Conservation (phyloP, 2,797 vertebrate species). For the Manis pentadactyla region DNA sequence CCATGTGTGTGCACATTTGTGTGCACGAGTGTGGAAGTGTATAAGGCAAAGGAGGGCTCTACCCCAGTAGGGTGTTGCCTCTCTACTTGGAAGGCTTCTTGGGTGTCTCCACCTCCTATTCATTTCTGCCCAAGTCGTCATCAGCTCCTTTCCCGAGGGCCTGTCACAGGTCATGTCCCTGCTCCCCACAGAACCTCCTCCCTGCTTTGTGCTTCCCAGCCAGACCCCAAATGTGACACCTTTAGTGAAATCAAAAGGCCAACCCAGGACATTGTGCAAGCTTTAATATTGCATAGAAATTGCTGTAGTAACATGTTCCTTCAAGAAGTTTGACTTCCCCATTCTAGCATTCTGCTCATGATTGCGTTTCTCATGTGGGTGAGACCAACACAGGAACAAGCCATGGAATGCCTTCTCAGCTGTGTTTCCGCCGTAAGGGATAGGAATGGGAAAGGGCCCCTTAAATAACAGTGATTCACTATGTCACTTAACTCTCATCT, state of each 20-base stretch:
- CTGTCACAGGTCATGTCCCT: neutral
- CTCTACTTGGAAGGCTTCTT: conserved; percentile 17
- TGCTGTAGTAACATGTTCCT: conserved; percentile 41
- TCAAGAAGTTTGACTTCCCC: neutral
- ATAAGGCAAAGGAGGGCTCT: no score
- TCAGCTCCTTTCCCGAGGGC: neutral
- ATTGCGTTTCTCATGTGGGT: neutral
- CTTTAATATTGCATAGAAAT: conserved; percentile 73
- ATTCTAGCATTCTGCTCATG: neutral
- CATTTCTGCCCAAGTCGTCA: conserved; percentile 31
- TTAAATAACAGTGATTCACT: neutral
- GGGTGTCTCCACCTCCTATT: neutral
- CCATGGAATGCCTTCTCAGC: neutral
- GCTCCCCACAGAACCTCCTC: neutral
- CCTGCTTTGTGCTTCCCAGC: neutral
- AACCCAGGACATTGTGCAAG: conserved; percentile 37
- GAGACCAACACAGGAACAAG: conserved; percentile 54
- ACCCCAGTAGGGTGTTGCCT: neutral
- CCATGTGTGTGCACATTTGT: no score
- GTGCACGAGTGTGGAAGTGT: no score
- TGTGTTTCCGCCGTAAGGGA: conserved; percentile 39
- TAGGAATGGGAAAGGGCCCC: neutral
- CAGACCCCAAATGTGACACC: neutral
- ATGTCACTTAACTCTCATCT: no score
- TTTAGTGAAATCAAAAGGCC: neutral